Base-by-base conservation (phyloP, 2,888 invertebrate genomes). In the Drosophila lacicola region DNA sequence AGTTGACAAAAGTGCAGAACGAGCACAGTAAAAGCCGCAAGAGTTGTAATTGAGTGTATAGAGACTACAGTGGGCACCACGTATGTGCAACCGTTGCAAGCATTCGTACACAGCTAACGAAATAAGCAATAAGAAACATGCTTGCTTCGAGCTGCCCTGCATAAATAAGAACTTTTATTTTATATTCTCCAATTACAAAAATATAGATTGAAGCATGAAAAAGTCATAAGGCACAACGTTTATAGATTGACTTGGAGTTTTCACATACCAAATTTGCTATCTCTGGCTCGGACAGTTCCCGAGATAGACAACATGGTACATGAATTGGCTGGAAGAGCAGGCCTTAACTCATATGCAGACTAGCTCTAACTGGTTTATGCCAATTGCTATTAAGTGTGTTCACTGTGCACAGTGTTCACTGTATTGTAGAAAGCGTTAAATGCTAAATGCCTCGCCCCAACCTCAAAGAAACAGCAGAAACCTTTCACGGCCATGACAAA, bases 361-460 rank as follows among this genome's bases (percentile, higher is more conserved):
- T 8, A 25, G 25, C 6, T 25, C 8, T 29, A 8, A 29, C 2
- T 29, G 8, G 8, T 2, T 29, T 6, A 29, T 8, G 29, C 8
- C 29, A 29, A 29, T 29, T 8, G 29, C 29, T 29, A 29, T 8
- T 2, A 8, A 29, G 8, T 29, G 29, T 29, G 29, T 29, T 29
- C 29, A 8, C 29, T 29, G 29, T 29, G 29, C 29, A 1, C 37
- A 53, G 67, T 61, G 44, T 13, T 50, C 44, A 70, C 74, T 62
- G 71, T 71, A 60, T 8, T 13, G 50, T 74, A 66, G 74, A 74
- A 74, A 74, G 71, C 74, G 75, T 51, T 57, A 56, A 58, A 53
- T 57, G 70, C 65, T 74, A 65, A 74, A 65, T 65, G 61, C 37
- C 37, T 17, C 29, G 33, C n/a, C 62, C 50, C 39, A 36, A 17